phyloP scores from a whole-genome alignment of 1,140 invertebrate genomes.

The Drosophila subobscura region DNA sequence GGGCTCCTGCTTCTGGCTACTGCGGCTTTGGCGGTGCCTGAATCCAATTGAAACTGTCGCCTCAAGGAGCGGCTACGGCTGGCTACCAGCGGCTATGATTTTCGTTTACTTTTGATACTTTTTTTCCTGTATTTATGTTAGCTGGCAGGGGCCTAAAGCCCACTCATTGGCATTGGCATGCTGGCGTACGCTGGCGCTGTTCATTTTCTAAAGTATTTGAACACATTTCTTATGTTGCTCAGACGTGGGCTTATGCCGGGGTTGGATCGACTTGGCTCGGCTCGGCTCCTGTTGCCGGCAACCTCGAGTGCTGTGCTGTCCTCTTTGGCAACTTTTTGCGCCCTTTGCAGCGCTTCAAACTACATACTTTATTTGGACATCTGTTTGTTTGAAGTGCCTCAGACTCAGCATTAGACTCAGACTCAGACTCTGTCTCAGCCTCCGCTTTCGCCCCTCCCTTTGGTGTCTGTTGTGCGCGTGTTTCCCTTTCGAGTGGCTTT shows the following conservation, averaged over 20 bases:
- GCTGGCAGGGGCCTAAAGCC: neutral
- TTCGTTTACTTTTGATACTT: slow-evolving; percentile 48
- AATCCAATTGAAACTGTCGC: slow-evolving; percentile 30
- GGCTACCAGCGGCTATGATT: slow-evolving; percentile 44
- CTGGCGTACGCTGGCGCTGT: slow-evolving; percentile 16
- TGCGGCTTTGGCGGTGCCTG: slow-evolving; percentile 24
- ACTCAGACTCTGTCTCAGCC: too few relatives aligned
- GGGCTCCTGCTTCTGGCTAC: slow-evolving; percentile 9
- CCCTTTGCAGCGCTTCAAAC: slow-evolving; percentile 49
- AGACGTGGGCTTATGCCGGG: slow-evolving; percentile 47
- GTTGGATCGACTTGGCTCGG: neutral
- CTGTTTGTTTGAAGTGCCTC: slow-evolving; percentile 63
- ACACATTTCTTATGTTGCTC: slow-evolving; percentile 66
- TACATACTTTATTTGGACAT: slow-evolving; percentile 68
- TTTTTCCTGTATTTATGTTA: slow-evolving; percentile 11
- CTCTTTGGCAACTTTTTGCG: slow-evolving; percentile 13
- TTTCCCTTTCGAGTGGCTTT: slow-evolving; percentile 1
- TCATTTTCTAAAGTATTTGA: slow-evolving; percentile 73
- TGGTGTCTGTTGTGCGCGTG: neutral
- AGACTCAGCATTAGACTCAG: too few relatives aligned
- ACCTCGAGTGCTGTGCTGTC: too few relatives aligned
- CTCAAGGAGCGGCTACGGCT: slow-evolving; percentile 10
- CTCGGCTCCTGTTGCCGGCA: too few relatives aligned
- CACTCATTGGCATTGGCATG: slow-evolving; percentile 17
- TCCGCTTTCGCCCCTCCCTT: too few relatives aligned